phyloP scores from a whole-genome alignment of 2,888 invertebrate species.

The Parnassius orleans region DNA sequence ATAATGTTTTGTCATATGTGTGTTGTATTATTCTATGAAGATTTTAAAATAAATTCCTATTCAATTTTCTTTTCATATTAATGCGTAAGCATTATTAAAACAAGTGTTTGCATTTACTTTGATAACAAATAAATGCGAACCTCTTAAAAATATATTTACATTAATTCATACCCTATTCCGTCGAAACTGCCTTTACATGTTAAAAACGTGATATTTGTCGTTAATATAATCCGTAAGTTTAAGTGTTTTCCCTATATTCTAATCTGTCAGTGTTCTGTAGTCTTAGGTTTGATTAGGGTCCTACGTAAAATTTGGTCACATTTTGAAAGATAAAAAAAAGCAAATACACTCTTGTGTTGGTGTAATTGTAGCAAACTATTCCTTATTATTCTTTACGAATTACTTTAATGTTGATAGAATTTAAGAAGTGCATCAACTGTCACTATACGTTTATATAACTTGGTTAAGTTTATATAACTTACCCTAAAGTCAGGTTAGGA shows the following conservation, averaged over 20 bases:
- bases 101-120: too few relatives aligned
- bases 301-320: slow-evolving; percentile 1
- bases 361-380: background rate
- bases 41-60: too few relatives aligned
- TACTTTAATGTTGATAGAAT: background rate
- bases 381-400: background rate
- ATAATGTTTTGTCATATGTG: too few relatives aligned
- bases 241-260: slow-evolving; percentile 3
- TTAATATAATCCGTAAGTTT: slow-evolving; percentile 13
- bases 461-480: background rate
- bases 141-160: too few relatives aligned
- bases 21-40: too few relatives aligned
- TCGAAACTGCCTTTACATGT: slow-evolving; percentile 18
- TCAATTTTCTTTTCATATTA: too few relatives aligned
- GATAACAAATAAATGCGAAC: too few relatives aligned
- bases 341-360: background rate
- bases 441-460: background rate
- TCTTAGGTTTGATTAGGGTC: background rate
- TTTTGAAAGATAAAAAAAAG: background rate
- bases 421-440: background rate
- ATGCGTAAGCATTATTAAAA: too few relatives aligned
- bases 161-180: slow-evolving; percentile 4
- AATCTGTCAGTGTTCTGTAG: background rate
- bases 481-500: slow-evolving; percentile 5
- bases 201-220: slow-evolving; percentile 13